These are phyloP conservation scores for Pogoniulus pusillus DNA, from an alignment of 2,797 vertebrate species.

Conservation along the genomic window DNA sequence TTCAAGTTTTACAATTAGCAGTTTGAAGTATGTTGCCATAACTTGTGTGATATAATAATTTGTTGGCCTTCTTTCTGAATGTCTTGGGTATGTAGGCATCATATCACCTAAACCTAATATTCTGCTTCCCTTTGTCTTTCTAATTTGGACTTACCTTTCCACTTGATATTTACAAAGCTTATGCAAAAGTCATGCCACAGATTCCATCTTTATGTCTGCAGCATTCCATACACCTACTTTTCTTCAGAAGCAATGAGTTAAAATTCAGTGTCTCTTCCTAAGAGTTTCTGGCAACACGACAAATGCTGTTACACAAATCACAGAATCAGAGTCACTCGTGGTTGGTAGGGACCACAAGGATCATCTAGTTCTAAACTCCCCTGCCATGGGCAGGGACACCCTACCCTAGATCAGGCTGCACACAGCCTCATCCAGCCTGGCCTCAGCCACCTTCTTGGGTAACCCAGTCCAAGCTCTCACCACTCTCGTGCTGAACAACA, in stretches of 20 bases:
- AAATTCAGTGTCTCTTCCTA: constrained; percentile 22
- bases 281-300: not conserved
- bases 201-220: constrained; percentile 38
- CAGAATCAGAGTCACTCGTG: no score
- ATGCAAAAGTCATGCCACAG: not conserved
- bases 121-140: constrained; percentile 1
- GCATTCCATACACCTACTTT: constrained; percentile 38
- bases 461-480: no score
- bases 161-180: constrained; percentile 12
- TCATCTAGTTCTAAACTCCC: no score
- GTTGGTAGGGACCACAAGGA: no score
- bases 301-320: not conserved
- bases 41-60: constrained; percentile 1
- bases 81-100: not conserved
- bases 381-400: no score
- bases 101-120: constrained; percentile 15
- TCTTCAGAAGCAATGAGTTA: constrained; percentile 20
- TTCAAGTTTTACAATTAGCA: not conserved
- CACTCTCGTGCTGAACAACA: no score
- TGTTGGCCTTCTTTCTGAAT: not conserved
- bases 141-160: constrained; percentile 15
- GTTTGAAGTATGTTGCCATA: not conserved
- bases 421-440: no score
- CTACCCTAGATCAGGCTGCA: no score
- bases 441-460: no score